A percentile compares a stretch with the other conserved stretches of the same genome.
These are phyloP conservation scores for Carcharodon carcharias DNA, from an alignment of 2,797 vertebrate species.

Conservation along the genomic window DNA sequence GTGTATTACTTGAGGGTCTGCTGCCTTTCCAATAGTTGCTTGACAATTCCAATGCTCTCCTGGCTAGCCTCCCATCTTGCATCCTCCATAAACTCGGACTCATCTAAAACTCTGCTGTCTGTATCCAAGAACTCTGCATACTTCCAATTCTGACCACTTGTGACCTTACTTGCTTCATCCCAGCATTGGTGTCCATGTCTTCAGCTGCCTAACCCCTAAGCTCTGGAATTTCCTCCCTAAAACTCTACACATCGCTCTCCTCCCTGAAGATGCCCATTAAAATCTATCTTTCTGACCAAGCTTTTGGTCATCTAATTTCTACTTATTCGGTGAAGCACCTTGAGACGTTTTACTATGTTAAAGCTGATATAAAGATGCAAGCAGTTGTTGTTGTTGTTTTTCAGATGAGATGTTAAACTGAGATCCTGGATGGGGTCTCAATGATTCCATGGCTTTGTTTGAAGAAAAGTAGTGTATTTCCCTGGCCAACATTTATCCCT, in stretches of 20 bases:
- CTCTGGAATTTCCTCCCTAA: too few species aligned
- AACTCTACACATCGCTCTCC: too few species aligned
- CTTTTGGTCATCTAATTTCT: conserved; percentile 1
- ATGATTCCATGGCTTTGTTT: not conserved
- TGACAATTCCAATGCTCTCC: not conserved
- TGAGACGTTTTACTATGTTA: not conserved
- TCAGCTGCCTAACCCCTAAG: too few species aligned
- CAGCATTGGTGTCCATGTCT: too few species aligned
- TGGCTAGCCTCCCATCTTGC: not conserved
- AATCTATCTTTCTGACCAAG: not conserved
- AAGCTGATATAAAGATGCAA: not conserved
- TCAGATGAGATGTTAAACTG: not conserved
- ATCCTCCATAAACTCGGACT: not conserved
- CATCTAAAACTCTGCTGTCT: too few species aligned
- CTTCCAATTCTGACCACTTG: too few species aligned
- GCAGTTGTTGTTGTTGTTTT: too few species aligned
- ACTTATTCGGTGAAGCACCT: not conserved
- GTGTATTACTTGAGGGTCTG: not conserved
- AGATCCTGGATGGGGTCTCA: not conserved
- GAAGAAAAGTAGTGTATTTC: not conserved
- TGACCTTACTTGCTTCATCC: too few species aligned
- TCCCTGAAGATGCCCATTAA: not conserved
- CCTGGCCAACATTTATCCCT: not conserved
- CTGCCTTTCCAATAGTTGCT: not conserved
- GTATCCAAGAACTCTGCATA: too few species aligned